A percentile compares a stretch with the other conserved stretches of the same genome.
These are phyloP conservation scores for Champsocephalus esox DNA, from an alignment of 2,797 vertebrate species.

Conservation along the genomic window DNA sequence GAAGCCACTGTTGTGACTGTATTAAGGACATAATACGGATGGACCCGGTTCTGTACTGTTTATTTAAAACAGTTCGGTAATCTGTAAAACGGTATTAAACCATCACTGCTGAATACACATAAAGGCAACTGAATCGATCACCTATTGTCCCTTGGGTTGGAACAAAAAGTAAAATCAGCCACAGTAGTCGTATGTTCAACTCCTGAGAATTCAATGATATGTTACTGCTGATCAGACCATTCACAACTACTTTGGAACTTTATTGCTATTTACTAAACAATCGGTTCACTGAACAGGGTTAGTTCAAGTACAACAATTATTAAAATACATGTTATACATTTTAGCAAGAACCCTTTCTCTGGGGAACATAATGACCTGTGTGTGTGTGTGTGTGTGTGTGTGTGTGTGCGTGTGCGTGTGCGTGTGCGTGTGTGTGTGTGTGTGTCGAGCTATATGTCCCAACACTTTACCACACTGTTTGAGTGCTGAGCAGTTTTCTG, in stretches of 20 bases:
- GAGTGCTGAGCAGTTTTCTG: no score
- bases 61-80: not conserved
- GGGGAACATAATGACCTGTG: not conserved
- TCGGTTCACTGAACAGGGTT: no score
- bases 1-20: not conserved
- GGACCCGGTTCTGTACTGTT: not conserved
- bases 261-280: no score
- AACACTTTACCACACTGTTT: no score
- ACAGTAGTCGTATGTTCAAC: not conserved
- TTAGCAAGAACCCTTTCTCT: not conserved
- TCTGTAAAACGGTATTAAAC: not conserved
- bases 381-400: no score
- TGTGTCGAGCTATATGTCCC: no score
- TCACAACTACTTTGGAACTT: not conserved
- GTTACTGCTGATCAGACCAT: not conserved
- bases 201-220: not conserved
- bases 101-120: not conserved
- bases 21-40: slow-evolving; percentile 4
- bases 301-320: no score
- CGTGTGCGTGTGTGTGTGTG: no score
- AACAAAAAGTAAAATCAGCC: not conserved
- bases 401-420: no score
- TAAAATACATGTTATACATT: not conserved
- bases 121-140: not conserved
- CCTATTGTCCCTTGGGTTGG: not conserved